phyloP scores from a whole-genome alignment of 37 sponge, comb jelly and placozoan species.

The Chondrosia reniformis region DNA sequence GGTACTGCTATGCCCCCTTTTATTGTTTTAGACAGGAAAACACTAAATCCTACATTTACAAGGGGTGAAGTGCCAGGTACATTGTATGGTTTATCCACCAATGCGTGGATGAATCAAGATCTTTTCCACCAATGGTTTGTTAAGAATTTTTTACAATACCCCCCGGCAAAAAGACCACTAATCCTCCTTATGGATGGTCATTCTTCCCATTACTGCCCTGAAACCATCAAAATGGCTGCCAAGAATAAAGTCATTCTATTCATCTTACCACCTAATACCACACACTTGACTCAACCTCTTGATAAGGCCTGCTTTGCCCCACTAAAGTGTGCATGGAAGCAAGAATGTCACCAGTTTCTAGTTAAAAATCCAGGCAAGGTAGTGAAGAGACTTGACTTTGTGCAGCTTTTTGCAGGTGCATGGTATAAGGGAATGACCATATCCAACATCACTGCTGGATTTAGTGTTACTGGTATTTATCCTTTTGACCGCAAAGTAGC shows the following conservation, averaged over 20 bases:
- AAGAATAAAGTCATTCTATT: slow-evolving; percentile 3
- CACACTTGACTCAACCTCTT: neutral
- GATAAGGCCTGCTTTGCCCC: slow-evolving; percentile 23
- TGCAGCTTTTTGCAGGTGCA: slow-evolving; percentile 25
- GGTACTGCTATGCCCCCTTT: slow-evolving; percentile 32
- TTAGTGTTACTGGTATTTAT: slow-evolving; percentile 42
- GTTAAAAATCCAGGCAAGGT: slow-evolving; percentile 28
- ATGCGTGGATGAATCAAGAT: slow-evolving; percentile 37
- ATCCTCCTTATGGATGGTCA: slow-evolving; percentile 38
- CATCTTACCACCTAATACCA: slow-evolving; percentile 8
- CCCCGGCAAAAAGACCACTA: neutral
- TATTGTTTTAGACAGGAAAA: slow-evolving; percentile 27
- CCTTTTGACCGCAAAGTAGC: slow-evolving; percentile 12
- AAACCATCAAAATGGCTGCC: neutral
- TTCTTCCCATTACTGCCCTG: slow-evolving; percentile 9
- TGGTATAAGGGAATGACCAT: slow-evolving; percentile 48
- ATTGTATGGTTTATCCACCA: slow-evolving; percentile 35
- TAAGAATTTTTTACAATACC: slow-evolving; percentile 22
- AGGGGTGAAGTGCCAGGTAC: slow-evolving; percentile 48
- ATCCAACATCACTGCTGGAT: slow-evolving; percentile 43
- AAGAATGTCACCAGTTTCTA: no score
- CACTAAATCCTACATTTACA: neutral
- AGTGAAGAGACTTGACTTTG: slow-evolving; percentile 29
- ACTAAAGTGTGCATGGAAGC: slow-evolving; percentile 26
- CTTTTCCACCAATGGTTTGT: slow-evolving; percentile 26